phyloP scores from a whole-genome alignment of 2,797 vertebrate species.

The Platalea minor region DNA sequence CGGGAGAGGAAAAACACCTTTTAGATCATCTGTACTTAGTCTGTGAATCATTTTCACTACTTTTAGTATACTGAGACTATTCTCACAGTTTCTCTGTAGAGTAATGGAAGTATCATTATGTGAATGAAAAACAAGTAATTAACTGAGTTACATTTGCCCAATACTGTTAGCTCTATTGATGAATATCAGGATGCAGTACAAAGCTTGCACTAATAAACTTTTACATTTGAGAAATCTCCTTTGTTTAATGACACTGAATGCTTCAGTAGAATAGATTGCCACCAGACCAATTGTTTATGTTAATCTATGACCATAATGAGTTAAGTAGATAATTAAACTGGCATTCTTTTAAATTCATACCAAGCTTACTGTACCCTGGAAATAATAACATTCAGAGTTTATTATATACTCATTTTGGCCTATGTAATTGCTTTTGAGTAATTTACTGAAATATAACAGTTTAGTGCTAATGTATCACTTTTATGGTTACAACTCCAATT shows the following conservation, averaged over 20 bases:
- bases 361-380: neutral
- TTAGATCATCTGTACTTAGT: neutral
- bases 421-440: constrained; percentile 22
- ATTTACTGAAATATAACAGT: neutral
- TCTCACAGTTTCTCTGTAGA: neutral
- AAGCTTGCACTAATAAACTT: constrained; percentile 8
- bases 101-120: neutral
- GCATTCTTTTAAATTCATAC: neutral
- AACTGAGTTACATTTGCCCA: constrained; percentile 15
- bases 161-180: neutral
- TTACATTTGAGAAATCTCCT: constrained; percentile 34
- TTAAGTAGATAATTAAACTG: constrained; percentile 52
- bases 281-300: constrained; percentile 16
- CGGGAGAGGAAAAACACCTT: neutral
- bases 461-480: neutral
- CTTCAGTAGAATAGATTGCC: neutral
- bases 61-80: neutral
- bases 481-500: neutral
- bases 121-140: constrained; percentile 36
- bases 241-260: neutral
- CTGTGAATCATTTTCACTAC: neutral
- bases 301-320: neutral
- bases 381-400: constrained; percentile 22
- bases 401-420: constrained; percentile 17
- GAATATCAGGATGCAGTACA: constrained; percentile 15